Conservation (phyloP, 2,888 invertebrate genomes). For the Trisateles emortualis region DNA sequence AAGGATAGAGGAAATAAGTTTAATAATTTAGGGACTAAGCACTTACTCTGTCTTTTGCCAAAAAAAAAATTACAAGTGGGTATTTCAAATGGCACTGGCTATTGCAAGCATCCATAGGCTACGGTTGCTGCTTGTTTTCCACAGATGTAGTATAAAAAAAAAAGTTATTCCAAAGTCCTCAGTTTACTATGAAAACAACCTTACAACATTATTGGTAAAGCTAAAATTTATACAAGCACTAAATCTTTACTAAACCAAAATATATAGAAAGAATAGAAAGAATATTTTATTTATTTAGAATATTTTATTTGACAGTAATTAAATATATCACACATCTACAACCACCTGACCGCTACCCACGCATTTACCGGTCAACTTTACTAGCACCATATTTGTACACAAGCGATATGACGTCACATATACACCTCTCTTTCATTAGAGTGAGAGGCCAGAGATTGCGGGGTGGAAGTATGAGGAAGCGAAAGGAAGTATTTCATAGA, state of each 20-base stretch:
- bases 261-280: too few species aligned
- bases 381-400: conserved; percentile 5
- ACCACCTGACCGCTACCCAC: conserved; percentile 45
- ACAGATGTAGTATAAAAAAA: too few species aligned
- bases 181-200: conserved; percentile 4
- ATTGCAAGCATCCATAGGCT: too few species aligned
- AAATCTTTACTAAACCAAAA: conserved; percentile 28
- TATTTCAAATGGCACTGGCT: too few species aligned
- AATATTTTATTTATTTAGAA: too few species aligned
- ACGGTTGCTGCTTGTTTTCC: too few species aligned
- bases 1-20: too few species aligned
- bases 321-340: conserved; percentile 43
- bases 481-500: neutral
- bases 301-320: too few species aligned
- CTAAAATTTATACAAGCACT: conserved; percentile 16
- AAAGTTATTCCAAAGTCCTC: too few species aligned
- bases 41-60: too few species aligned
- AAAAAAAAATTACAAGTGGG: too few species aligned
- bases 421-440: conserved; percentile 5
- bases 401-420: conserved; percentile 13
- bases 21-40: too few species aligned
- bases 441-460: neutral
- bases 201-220: conserved; percentile 3
- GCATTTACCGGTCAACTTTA: conserved; percentile 27
- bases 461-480: neutral